Evolutionary conservation across 2,797 vertebrate species (phyloP), one percentile per base, ranked within the genome.

Genomic region (Pyrocephalus nanus): DNA sequence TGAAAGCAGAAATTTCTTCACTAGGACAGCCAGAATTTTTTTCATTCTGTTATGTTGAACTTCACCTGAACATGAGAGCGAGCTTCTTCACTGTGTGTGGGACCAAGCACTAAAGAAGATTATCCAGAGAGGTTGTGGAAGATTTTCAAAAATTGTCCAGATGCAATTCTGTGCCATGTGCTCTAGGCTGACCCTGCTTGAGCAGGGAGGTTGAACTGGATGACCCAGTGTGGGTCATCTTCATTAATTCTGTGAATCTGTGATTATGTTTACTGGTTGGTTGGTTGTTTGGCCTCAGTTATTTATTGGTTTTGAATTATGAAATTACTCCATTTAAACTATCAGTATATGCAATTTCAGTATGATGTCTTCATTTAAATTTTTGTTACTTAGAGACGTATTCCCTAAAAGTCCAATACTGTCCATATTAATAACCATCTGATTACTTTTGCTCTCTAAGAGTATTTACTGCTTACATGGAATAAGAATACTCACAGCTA

Each of bases 21-120:
- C 4, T 54, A 47, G 12, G 15, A 50, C 5, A 65, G 6, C 2
- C 58, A 15, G 7, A 0, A 0, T 16, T 71, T 88, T 88, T 73
- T 57, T 69, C 8, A 27, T 71, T 84, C 12, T 58, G 3, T 62
- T 58, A 30, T 57, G 5, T 48, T 61, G 45, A 34, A 40, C 14
- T 12, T 83, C 12, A 30, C 17, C 29, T 34, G 12, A 83, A 51
- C 17, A 30, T 12, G 25, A 51, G 29, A 15, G 40, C 18, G 8
- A 71, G 34, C 17, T 43, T 55, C 19, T 34, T 54, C 27, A 19
- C 34, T 54, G 9, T 38, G 8, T 6, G 13, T 7, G 8, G 38
- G 9, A 14, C 26, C 0, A 2, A 61, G 11, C 25, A 13, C 29
- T 54, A 55, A 20, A 47, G 12, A 3, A n/a, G 23, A 40, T 30